These are phyloP conservation scores for Drosophila nannoptera DNA, from an alignment of 1,140 invertebrate species.

Conservation along the genomic window DNA sequence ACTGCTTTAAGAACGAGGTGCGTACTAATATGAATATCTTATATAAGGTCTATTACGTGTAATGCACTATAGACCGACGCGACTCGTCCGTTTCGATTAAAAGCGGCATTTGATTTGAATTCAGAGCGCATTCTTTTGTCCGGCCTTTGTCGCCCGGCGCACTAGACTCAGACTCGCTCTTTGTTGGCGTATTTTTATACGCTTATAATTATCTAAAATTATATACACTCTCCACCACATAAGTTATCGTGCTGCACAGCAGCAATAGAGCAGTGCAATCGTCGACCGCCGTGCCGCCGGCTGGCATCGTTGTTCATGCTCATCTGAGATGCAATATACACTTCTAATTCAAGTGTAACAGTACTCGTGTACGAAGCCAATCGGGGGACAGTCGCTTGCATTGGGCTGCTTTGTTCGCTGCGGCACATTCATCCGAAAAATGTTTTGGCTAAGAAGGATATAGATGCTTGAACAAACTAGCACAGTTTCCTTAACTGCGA, in stretches of 20 bases:
- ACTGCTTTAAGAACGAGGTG: slow-evolving; percentile 39
- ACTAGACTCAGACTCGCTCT: slow-evolving; percentile 39
- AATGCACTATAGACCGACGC: slow-evolving; percentile 17
- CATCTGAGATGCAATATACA: slow-evolving; percentile 66
- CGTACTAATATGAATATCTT: slow-evolving; percentile 29
- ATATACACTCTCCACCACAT: slow-evolving; percentile 48
- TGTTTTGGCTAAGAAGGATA: no score
- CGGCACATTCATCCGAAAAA: slow-evolving; percentile 3
- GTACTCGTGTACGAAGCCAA: slow-evolving; percentile 43
- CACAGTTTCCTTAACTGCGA: no score
- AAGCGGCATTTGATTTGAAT: slow-evolving; percentile 73
- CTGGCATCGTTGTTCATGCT: slow-evolving; percentile 46
- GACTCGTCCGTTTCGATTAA: slow-evolving; percentile 70
- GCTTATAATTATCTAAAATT: slow-evolving; percentile 74
- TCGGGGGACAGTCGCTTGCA: slow-evolving; percentile 18
- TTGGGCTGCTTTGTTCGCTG: slow-evolving; percentile 39
- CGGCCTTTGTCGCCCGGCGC: slow-evolving; percentile 57
- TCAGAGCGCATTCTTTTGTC: slow-evolving; percentile 68
- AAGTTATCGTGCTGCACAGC: slow-evolving; percentile 23
- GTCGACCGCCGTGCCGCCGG: slow-evolving; percentile 8
- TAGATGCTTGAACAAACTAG: no score
- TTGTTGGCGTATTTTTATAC: slow-evolving; percentile 67
- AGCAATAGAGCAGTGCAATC: no score
- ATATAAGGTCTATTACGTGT: slow-evolving; percentile 50
- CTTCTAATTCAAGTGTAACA: slow-evolving; percentile 73